These are phyloP conservation scores for Heterodera filipjevi DNA, from an alignment of 2,888 invertebrate genomes.

Conservation along the genomic window DNA sequence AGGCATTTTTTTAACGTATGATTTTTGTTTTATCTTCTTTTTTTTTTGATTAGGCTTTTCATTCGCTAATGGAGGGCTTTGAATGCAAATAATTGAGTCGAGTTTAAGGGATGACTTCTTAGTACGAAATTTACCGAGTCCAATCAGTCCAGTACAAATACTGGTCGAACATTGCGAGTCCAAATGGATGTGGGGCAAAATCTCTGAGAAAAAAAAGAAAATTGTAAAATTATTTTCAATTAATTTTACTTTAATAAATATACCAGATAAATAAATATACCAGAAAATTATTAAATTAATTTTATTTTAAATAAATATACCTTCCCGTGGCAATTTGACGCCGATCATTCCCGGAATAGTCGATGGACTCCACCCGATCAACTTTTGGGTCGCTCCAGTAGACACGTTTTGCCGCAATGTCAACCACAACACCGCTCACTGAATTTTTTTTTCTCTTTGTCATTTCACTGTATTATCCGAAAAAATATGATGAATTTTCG, in stretches of 20 bases:
- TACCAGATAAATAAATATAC: no score
- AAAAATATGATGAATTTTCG: no score
- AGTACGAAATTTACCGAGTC: constrained; percentile 66
- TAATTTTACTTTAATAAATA: not conserved
- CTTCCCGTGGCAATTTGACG: constrained; percentile 57
- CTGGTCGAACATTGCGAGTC: constrained; percentile 89
- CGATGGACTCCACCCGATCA: constrained; percentile 92
- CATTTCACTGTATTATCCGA: not conserved
- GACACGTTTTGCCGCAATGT: constrained; percentile 78
- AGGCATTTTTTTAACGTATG: not conserved
- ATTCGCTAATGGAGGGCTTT: no score
- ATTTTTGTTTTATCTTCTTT: not conserved
- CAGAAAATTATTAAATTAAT: no score
- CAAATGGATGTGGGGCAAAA: constrained; percentile 90
- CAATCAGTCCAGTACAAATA: constrained; percentile 94
- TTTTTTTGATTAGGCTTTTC: no score
- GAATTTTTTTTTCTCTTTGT: not conserved
- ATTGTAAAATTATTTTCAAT: not conserved
- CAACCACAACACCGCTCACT: constrained; percentile 42
- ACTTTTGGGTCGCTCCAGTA: constrained; percentile 95
- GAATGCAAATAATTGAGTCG: constrained; percentile 36
- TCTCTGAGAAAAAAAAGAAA: constrained; percentile 2
- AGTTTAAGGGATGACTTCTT: no score
- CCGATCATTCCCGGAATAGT: constrained; percentile 80
- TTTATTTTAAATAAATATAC: no score